Evolutionary conservation across 2,888 invertebrate genomes (phyloP), one percentile per base, ranked within the genome.

Genomic region (Macaria notata): DNA sequence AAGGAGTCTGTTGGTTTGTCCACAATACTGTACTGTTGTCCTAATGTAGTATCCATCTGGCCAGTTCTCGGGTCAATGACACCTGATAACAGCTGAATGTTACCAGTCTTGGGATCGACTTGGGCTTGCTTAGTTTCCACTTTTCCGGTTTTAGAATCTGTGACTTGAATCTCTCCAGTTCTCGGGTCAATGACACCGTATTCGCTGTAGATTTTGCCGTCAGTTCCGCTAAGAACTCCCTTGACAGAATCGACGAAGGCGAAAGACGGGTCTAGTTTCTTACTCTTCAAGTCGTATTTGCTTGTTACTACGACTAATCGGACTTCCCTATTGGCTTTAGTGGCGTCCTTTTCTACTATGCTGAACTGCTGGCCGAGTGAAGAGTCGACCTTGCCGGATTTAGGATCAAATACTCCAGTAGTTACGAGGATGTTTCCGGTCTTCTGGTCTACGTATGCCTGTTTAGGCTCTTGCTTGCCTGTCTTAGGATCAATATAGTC

Each of bases 401-500:
- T 92, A 0, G 94, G 94, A 79, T 95, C 94, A 3, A 92, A 73
- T 3, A 95, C 93, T 30, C 93, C 94, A 8, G 93, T 93, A 3
- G 93, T 92, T 7, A 95, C 87, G 30, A 94, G 89, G 54, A 95
- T 84, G 68, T 95, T 94, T 9, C 94, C 94, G 6, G 95, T 95
- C 71, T 93, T 92, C n/a, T 93, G 92, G 71, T 95, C 95, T n/a
- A 95, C 90, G 70, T 94, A 93, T 1, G 95, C 95, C 76, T 94
- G 93, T 76, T 93, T 93, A 3, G 93, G 86, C 68, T 94, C 94
- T 64, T 90, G 93, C 72, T 94, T 94, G 30, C 94, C 94, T 0
- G 94, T 93, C 68, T 93, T 92, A 3, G 93, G 93, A 64, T 95
- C 94, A 9, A 93, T 83, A 3, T 93, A 92, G 62, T 94, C 92